Conservation (phyloP, 2,797 vertebrate genomes). For the Zalophus californianus region DNA sequence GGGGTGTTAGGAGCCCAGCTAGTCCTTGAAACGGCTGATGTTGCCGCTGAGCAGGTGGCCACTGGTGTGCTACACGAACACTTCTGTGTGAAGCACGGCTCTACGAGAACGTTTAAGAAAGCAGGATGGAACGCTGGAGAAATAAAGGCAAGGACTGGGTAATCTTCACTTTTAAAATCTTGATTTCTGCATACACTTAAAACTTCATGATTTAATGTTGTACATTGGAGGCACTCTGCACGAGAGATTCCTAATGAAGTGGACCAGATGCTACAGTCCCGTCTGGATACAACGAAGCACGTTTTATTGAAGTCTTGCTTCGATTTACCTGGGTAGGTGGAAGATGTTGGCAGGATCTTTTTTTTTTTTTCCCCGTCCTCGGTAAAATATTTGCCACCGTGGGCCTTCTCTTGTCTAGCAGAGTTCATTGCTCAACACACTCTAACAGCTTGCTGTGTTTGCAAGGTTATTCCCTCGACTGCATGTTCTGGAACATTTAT, state of each 20-base stretch:
- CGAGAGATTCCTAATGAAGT: neutral
- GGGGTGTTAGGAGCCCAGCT: no score
- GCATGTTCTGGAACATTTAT: conserved; percentile 21
- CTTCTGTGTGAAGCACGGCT: neutral
- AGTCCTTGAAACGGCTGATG: neutral
- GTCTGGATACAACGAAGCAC: neutral
- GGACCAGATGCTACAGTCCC: rapidly evolving
- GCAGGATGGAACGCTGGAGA: neutral
- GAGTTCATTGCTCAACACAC: neutral
- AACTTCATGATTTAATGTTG: neutral
- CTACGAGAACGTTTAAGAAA: neutral
- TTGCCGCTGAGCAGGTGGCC: neutral
- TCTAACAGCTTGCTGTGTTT: conserved; percentile 14
- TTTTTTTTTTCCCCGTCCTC: neutral
- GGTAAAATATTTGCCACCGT: neutral
- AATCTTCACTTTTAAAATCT: neutral
- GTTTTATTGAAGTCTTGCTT: neutral
- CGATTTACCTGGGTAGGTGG: neutral
- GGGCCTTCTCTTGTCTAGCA: neutral
- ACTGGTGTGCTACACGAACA: rapidly evolving
- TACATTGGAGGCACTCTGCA: rapidly evolving
- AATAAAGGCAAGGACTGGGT: neutral
- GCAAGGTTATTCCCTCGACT: neutral
- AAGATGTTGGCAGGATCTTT: neutral
- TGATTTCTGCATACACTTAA: neutral